A percentile compares a stretch with the other conserved stretches of the same genome.
Evolutionary conservation across 2,888 invertebrate species (phyloP).

Genomic region (Amphipyra tragopoginis): DNA sequence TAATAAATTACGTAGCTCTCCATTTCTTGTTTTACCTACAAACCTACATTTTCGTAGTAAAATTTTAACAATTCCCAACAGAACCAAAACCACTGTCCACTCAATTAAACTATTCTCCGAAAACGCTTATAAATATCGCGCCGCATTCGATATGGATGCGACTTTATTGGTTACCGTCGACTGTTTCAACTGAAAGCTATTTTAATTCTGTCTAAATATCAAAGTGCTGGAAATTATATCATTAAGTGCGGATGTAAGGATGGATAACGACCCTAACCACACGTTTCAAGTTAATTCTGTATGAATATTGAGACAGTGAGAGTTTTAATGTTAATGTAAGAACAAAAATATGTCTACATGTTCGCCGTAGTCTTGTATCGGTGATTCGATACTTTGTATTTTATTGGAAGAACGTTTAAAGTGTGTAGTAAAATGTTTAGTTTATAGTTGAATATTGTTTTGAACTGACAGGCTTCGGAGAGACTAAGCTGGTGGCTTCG

Average conservation of each 20-base stretch:
- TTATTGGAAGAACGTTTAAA: slow-evolving; percentile 17
- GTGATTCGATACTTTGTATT: slow-evolving; percentile 34
- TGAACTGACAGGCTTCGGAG: not conserved
- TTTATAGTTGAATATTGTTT: slow-evolving; percentile 14
- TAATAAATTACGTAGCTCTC: no score
- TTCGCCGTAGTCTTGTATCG: slow-evolving; percentile 6
- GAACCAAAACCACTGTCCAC: no score
- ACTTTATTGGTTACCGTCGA: slow-evolving; percentile 22
- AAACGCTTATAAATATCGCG: not conserved
- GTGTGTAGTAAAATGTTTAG: slow-evolving; percentile 14
- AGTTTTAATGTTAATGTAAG: slow-evolving; percentile 14
- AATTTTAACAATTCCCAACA: no score
- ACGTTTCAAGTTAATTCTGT: slow-evolving; percentile 7
- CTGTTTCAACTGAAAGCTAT: slow-evolving; percentile 58
- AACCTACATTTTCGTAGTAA: no score
- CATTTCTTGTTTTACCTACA: no score
- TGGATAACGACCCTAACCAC: slow-evolving; percentile 3
- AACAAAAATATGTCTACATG: not conserved
- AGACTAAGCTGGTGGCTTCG: not conserved
- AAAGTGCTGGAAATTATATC: slow-evolving; percentile 66
- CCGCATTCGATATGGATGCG: slow-evolving; percentile 1
- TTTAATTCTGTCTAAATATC: slow-evolving; percentile 58
- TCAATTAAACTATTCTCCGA: not conserved
- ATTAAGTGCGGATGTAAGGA: slow-evolving; percentile 44
- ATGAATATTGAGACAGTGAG: not conserved